These are phyloP conservation scores for Leptinotarsa juncta DNA, from an alignment of 2,888 invertebrate species.

Conservation along the genomic window DNA sequence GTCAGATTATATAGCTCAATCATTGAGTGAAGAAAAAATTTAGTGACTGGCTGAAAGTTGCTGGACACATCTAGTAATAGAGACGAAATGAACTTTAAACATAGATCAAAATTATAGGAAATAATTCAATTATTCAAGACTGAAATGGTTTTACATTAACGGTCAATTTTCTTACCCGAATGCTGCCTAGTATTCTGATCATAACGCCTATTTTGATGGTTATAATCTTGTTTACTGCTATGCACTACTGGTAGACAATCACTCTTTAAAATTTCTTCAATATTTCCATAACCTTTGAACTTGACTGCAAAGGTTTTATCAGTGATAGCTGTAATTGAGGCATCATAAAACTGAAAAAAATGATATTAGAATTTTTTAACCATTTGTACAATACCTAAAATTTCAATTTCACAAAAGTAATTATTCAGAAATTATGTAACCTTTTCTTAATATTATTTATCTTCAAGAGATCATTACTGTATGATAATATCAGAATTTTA, in stretches of 20 bases:
- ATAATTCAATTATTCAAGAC: too few species aligned
- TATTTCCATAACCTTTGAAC: constrained; percentile 90
- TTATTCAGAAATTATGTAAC: constrained; percentile 1
- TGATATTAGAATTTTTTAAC: too few species aligned
- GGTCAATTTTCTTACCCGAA: constrained; percentile 38
- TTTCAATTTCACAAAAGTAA: constrained; percentile 1
- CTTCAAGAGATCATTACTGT: too few species aligned
- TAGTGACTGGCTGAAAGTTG: too few species aligned
- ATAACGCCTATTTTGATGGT: constrained; percentile 40
- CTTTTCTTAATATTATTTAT: too few species aligned
- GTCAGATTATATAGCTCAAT: too few species aligned
- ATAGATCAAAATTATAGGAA: too few species aligned
- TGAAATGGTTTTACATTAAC: neutral
- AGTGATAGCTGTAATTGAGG: constrained; percentile 83
- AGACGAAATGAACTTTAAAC: neutral
- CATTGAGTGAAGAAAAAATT: too few species aligned
- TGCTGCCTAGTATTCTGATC: constrained; percentile 39
- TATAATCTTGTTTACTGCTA: constrained; percentile 41
- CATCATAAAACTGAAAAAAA: constrained; percentile 80
- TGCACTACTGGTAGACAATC: constrained; percentile 79
- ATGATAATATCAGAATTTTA: too few species aligned
- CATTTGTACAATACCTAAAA: too few species aligned
- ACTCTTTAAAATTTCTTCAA: constrained; percentile 86
- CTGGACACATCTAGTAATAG: too few species aligned
- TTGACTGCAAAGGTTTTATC: constrained; percentile 87